These are phyloP conservation scores for Tuta absoluta DNA, from an alignment of 2,888 invertebrate genomes.

Conservation along the genomic window DNA sequence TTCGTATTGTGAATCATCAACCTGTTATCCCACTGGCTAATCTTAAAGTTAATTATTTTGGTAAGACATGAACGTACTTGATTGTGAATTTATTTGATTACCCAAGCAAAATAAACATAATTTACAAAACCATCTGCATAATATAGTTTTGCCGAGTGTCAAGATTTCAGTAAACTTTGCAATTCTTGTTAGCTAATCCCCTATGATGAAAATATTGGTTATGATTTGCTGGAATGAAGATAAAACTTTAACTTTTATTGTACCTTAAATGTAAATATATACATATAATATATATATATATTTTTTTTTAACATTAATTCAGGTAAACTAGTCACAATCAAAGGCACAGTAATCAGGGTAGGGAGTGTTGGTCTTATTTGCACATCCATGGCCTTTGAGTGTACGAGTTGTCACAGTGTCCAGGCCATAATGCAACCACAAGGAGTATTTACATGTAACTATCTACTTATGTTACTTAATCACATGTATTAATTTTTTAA, in stretches of 20 bases:
- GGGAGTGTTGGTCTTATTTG: conserved; percentile 87
- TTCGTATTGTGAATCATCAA: conserved; percentile 79
- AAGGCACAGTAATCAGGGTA: conserved; percentile 92
- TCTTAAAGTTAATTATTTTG: conserved; percentile 87
- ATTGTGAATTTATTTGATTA: not conserved
- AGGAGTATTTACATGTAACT: conserved; percentile 71
- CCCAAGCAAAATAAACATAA: not conserved
- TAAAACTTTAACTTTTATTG: no score
- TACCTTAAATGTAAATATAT: conserved; percentile 17
- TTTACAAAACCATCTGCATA: no score
- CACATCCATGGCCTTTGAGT: conserved; percentile 89
- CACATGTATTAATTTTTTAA: no score
- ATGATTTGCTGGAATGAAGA: no score
- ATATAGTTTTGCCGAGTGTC: no score
- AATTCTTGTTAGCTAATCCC: no score
- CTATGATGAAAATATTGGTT: no score
- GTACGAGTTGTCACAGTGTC: conserved; percentile 83
- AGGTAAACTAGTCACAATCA: conserved; percentile 89
- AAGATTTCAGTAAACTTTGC: no score
- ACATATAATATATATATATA: not conserved
- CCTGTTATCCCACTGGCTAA: conserved; percentile 85
- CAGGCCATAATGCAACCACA: conserved; percentile 85
- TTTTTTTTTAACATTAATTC: conserved; percentile 24
- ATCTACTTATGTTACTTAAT: not conserved
- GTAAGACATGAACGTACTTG: conserved; percentile 62